A percentile compares a stretch with the other conserved stretches of the same genome.
These are phyloP conservation scores for Periplaneta americana DNA, from an alignment of 1,140 invertebrate genomes.

Conservation along the genomic window DNA sequence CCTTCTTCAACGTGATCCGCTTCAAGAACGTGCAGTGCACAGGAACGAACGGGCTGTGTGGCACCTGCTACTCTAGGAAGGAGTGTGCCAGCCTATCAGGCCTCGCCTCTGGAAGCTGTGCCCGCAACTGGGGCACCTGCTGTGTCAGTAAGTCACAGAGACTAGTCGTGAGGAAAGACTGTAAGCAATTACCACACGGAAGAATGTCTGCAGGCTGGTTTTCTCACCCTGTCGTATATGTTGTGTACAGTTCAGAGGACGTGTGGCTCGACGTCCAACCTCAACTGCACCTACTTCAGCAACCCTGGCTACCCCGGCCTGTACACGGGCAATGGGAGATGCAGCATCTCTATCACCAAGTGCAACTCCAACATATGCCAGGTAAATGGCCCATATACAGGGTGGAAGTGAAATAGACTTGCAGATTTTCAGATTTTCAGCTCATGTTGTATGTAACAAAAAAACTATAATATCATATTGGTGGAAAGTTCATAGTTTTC, in stretches of 20 bases:
- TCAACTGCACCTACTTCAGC: background rate
- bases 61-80: constrained; percentile 67
- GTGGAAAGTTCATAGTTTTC: too few relatives aligned
- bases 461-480: too few relatives aligned
- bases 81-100: constrained; percentile 69
- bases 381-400: too few relatives aligned
- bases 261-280: background rate
- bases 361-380: background rate
- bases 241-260: background rate
- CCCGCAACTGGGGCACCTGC: constrained; percentile 61
- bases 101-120: constrained; percentile 60
- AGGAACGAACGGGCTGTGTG: constrained; percentile 55
- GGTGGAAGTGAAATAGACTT: too few relatives aligned
- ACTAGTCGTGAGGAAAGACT: too few relatives aligned
- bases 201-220: too few relatives aligned
- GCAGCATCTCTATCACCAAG: background rate
- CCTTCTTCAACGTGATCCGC: constrained; percentile 63
- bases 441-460: too few relatives aligned
- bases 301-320: background rate
- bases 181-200: too few relatives aligned
- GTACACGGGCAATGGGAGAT: background rate
- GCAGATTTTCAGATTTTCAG: too few relatives aligned
- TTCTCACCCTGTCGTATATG: background rate
- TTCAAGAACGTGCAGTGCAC: constrained; percentile 62
- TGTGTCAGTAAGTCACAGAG: constrained; percentile 79